Base-by-base conservation (phyloP, 2,888 invertebrate species). In the Dastarcus helophoroides region DNA sequence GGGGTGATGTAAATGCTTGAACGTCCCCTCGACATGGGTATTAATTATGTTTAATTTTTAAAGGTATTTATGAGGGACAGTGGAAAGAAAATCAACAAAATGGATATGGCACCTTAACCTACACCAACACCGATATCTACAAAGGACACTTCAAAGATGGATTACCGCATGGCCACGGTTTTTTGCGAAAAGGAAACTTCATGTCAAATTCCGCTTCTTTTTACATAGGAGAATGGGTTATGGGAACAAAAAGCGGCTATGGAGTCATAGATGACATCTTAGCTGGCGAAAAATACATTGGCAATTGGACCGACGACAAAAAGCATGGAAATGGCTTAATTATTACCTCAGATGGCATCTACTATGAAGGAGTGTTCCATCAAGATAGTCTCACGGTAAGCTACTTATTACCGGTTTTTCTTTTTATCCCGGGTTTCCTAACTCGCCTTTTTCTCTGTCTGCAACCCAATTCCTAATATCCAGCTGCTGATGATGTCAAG, bases 71-170 rank as follows among this genome's bases (percentile, higher is more conserved):
- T 51, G 84, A 86, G 56, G 84, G 88, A 0, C 70, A 66, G 52
- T 84, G 82, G 82, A 79, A 76, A 53, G 81, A 82, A 40, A 86
- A 86, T 19, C 73, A 78, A 42, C 82, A 86, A 56, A 80, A 82
- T 55, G 90, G 90, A 7, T 76, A 76, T 42, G 89, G 83, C 1
- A 69, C 70, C 33, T 71, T 83, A 62, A 81, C 74, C 51, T 84
- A 80, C 53, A 61, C 68, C 8, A 78, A 76, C 33, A 85, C 83
- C 3, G 86, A 86, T 51, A 64, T 81, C 9, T 91, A 89, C 52
- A 83, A 85, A 50, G 91, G 91, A 0, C 78, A 80, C 53, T 89
- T 90, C 54, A 80, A 80, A 53, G 84, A 89, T 46, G 86, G 88
- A 0, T 64, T 72, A 29, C 76, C 82, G 2, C 80, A 86, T 49